Evolutionary conservation across 2,888 invertebrate genomes (phyloP).

Genomic region (Scrobipalpa costella): DNA sequence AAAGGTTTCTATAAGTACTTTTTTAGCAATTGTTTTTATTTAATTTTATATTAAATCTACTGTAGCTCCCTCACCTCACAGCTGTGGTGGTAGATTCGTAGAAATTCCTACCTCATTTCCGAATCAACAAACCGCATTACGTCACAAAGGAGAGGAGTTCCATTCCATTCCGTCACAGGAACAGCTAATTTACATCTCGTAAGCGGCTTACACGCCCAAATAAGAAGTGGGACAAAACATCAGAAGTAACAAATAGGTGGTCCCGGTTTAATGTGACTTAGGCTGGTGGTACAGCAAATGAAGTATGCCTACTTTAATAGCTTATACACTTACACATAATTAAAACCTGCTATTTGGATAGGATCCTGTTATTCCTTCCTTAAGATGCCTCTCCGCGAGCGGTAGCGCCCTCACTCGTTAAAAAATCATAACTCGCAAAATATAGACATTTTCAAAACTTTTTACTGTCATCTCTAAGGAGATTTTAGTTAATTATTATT

Average conservation of each 20-base stretch:
- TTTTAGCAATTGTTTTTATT: no score
- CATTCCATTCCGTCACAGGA: background rate
- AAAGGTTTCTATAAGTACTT: no score
- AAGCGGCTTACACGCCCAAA: constrained; percentile 17
- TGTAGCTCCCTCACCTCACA: no score
- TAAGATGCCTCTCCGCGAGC: no score
- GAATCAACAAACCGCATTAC: background rate
- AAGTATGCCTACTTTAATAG: background rate
- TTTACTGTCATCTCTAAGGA: no score
- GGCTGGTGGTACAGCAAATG: background rate
- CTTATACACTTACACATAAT: background rate
- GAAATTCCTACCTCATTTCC: background rate
- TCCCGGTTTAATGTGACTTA: background rate
- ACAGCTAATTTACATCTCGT: constrained; percentile 20
- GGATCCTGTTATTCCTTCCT: no score
- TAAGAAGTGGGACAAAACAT: constrained; percentile 2
- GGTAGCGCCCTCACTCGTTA: no score
- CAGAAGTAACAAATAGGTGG: background rate
- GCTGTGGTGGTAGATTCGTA: background rate
- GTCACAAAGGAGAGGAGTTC: background rate
- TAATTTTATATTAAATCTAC: no score
- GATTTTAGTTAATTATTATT: no score
- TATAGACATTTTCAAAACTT: no score
- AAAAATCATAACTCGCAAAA: no score
- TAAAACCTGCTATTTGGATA: background rate